Base-by-base conservation (phyloP, 1,140 invertebrate genomes). In the Drosophila malerkotliana region DNA sequence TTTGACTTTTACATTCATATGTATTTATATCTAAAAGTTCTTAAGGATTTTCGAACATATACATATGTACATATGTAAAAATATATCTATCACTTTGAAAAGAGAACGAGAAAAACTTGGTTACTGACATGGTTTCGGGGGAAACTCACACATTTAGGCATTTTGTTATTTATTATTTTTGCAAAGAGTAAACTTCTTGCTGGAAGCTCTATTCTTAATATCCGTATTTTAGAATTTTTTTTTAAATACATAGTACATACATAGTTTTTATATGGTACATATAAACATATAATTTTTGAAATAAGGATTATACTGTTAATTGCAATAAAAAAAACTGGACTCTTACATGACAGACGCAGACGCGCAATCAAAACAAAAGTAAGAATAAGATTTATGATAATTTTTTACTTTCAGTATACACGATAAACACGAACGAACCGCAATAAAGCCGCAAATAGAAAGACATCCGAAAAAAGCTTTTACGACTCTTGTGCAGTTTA, bases 381-480 rank as follows among this genome's bases (percentile, higher is more conserved):
- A 44, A 54, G 41, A 37, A 53, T 37, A 39, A 64, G 64, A 64
- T 71, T 56, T 64, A 71, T 71, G 53, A 39, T 60, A 56, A 66
- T 83, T 78, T 60, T 59, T 18, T 49, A 82, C 54, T 24, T 68
- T 59, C 48, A 53, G 64, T 58, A 48, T 53, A 55, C 64, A 34
- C 57, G 72, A 72, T 53, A 58, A 77, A 21, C 44, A 39, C 75
- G 48, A 64, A 59, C 64, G 41, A 75, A 63, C 62, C 59, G 34
- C 30, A 68, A 32, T 53, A 56, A 79, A 56, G 77, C 77, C 66
- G 72, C 57, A 81, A 72, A 72, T 81, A 67, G 58, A 67, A 77
- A 77, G 62, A 80, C 56, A 30, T 41, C 62, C 49, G 32, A 49
- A 47, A 34, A 55, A 48, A 72, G 69, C 68, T 72, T 72, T 52